phyloP scores from a whole-genome alignment of 2,888 invertebrate species.

The Neocrepidodera transversa region DNA sequence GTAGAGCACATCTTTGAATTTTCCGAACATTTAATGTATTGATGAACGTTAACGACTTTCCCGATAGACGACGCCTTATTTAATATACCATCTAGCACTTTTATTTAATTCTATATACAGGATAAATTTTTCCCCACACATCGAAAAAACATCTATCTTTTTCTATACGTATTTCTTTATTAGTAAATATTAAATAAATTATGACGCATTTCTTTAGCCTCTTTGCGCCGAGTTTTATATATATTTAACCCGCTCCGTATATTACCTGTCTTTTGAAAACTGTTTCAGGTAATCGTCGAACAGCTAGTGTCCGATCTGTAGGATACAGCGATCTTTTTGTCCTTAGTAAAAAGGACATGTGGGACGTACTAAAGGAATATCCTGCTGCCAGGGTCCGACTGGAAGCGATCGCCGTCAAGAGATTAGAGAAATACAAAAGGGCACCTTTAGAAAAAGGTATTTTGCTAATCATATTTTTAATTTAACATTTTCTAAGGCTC shows the following conservation, averaged over 20 bases:
- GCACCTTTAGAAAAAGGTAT: conserved; percentile 91
- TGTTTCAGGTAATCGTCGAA: conserved; percentile 89
- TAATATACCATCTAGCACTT: conserved; percentile 5
- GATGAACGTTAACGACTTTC: conserved; percentile 2
- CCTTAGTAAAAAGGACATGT: conserved; percentile 98
- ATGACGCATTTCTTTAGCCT: too few species aligned
- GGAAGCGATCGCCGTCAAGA: conserved; percentile 96
- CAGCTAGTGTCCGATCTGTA: conserved; percentile 96
- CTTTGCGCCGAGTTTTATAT: too few species aligned
- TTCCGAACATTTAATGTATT: neutral
- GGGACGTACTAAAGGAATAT: conserved; percentile 98
- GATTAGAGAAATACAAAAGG: conserved; percentile 96
- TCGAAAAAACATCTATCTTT: too few species aligned
- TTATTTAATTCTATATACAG: too few species aligned
- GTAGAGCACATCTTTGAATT: neutral
- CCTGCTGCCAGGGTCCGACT: conserved; percentile 92
- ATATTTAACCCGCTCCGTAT: too few species aligned
- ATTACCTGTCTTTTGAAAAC: conserved; percentile 29
- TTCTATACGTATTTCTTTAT: too few species aligned
- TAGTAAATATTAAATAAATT: too few species aligned
- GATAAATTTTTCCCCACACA: too few species aligned
- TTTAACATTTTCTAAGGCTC: too few species aligned
- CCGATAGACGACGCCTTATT: conserved; percentile 6
- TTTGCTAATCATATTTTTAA: too few species aligned
- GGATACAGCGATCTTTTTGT: conserved; percentile 99